Base-by-base conservation (phyloP, 1,140 invertebrate genomes). In the Parasteatoda tepidariorum region DNA sequence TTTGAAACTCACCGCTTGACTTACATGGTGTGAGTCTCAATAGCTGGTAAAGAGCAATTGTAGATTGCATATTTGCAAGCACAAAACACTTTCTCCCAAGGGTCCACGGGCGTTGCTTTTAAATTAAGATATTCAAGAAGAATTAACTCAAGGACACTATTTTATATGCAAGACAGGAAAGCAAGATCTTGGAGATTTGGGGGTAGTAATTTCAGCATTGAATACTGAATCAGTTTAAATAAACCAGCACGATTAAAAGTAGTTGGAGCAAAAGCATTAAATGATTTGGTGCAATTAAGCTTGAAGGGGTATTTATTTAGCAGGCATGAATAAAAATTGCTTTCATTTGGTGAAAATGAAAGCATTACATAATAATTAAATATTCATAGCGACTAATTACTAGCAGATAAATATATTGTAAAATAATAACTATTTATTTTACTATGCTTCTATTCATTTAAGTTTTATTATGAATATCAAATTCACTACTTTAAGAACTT, bases 21-120 rank as follows among this genome's bases (percentile, higher is more conserved):
- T 76, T 64, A 64, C 64, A 57, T 9, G 48, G 31, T 34, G 33
- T 30, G 57, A 76, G 59, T 76, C 55, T 76, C 73, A 76, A 76
- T 59, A 54, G 59, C 59, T 26, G 22, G 22, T 18, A 30, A 31
- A 11, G 55, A 74, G 11, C 24, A 55, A 41, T 33, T n/a, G 2
- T 62, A 75, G 57, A 61, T 31, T 48, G 57, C 24, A 22, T 48
- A 76, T 64, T 48, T 64, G 73, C 64, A 64, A 15, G 59, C n/a
- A 18, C 34, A 26, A 26, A 28, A 11, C 18, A 13, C 41, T 30
- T 59, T 24, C 38, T 38, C 34, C 38, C 28, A 7, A 34, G 33
- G n/a, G 26, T 64, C 18, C 34, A 48, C 28, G 48, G 28, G 68
- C 26, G 48, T 22, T 38, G 48, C 24, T 30, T 30, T 22, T 55